A percentile compares a stretch with the other conserved stretches of the same genome.
These are phyloP conservation scores for Setophaga petechia DNA, from an alignment of 2,113 vertebrate genomes.

Conservation along the genomic window DNA sequence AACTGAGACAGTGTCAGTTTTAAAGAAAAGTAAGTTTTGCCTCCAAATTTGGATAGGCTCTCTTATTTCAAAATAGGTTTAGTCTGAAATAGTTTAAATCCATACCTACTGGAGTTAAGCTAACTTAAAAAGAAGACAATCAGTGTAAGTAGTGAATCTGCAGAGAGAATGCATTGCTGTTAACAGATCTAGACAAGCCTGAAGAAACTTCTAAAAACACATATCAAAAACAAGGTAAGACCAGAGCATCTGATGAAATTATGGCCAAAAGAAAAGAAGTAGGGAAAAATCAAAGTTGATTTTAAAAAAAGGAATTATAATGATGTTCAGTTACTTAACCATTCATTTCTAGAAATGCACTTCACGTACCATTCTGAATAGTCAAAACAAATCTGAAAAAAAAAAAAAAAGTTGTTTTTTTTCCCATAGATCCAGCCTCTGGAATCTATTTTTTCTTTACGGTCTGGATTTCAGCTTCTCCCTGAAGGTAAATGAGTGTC, in stretches of 20 bases:
- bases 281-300: not conserved
- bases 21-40: constrained; percentile 1
- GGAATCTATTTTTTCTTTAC: not conserved
- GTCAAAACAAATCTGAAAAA: not conserved
- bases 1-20: not conserved
- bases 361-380: not conserved
- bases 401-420: not conserved
- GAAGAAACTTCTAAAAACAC: not conserved
- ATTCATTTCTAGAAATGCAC: not conserved
- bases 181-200: not conserved
- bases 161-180: not conserved
- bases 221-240: not conserved
- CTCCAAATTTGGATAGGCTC: not conserved
- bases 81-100: not conserved
- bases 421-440: not conserved
- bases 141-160: not conserved
- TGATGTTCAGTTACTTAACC: not conserved
- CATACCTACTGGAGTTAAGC: not conserved
- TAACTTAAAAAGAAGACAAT: not conserved
- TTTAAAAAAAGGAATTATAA: not conserved
- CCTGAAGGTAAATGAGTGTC: not conserved
- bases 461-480: constrained; percentile 8
- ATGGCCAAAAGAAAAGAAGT: not conserved
- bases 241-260: not conserved
- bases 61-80: not conserved